Evolutionary conservation across 2,797 vertebrate genomes (phyloP).

Genomic region (Crocodylus rhombifer): DNA sequence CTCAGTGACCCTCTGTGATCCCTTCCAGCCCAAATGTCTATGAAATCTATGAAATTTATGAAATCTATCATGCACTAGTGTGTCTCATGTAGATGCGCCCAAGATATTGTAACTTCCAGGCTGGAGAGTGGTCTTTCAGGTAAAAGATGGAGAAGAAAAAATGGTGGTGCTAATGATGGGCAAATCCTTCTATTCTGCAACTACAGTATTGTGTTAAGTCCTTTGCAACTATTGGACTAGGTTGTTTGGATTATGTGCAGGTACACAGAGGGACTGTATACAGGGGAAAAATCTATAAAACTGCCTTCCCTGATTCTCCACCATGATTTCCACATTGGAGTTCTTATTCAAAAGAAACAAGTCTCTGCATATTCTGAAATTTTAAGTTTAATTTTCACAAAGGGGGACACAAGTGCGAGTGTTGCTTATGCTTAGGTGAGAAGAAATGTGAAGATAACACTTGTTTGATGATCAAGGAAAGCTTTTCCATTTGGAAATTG

Average conservation of each 20-base stretch:
- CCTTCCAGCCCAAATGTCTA: no score
- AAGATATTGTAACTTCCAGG: neutral
- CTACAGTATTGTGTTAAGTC: no score
- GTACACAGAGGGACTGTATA: neutral
- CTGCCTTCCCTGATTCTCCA: neutral
- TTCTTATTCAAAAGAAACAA: neutral
- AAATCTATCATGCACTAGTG: no score
- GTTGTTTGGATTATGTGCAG: neutral
- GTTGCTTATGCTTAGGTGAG: neutral
- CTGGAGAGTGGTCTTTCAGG: neutral
- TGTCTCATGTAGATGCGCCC: no score
- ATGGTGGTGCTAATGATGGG: neutral
- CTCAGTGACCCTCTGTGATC: no score
- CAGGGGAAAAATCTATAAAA: slow-evolving; percentile 16
- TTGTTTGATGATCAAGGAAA: neutral
- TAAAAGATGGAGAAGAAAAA: neutral
- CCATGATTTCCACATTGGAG: neutral
- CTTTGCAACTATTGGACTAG: neutral
- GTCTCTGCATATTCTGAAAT: neutral
- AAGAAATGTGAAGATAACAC: neutral
- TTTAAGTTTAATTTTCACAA: neutral
- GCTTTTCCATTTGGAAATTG: neutral
- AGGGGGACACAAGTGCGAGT: neutral
- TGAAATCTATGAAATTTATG: no score
- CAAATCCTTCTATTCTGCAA: no score